Evolutionary conservation across 2,888 invertebrate genomes (phyloP).

Genomic region (Cactoblastis cactorum): DNA sequence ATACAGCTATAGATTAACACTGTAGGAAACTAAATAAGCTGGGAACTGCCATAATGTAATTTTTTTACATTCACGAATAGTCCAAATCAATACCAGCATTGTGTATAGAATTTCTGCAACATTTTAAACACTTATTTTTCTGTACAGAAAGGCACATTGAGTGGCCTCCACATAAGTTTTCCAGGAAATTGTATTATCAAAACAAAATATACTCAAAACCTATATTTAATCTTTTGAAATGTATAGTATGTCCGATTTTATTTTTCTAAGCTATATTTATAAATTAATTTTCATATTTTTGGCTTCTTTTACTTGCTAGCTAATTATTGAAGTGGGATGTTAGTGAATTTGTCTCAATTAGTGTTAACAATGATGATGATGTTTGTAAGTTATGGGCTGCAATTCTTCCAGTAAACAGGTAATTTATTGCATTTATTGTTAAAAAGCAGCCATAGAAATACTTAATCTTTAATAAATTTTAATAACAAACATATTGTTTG

Average conservation of each 20-base stretch:
- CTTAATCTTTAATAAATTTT: slow-evolving; percentile 40
- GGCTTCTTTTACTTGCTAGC: neutral
- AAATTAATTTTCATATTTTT: slow-evolving; percentile 2
- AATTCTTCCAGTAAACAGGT: slow-evolving; percentile 29
- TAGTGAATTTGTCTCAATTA: slow-evolving; percentile 7
- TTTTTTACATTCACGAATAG: too few relatives aligned
- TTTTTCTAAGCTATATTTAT: slow-evolving; percentile 3
- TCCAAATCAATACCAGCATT: too few relatives aligned
- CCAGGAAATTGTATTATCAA: too few relatives aligned
- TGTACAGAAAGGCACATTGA: too few relatives aligned
- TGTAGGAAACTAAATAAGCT: too few relatives aligned
- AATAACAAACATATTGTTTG: slow-evolving; percentile 22
- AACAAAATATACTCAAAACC: too few relatives aligned
- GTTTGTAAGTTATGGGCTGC: slow-evolving; percentile 15
- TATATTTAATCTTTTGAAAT: neutral
- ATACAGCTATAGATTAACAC: too few relatives aligned
- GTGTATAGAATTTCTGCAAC: too few relatives aligned
- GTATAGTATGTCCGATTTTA: neutral
- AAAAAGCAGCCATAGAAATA: slow-evolving; percentile 30
- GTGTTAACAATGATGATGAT: slow-evolving; percentile 4
- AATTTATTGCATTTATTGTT: slow-evolving; percentile 32
- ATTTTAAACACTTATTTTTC: too few relatives aligned
- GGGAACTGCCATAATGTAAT: too few relatives aligned
- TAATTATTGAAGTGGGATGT: neutral
- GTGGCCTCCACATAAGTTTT: too few relatives aligned